Conservation (phyloP, 2,888 invertebrate genomes). For the Mylabris sibirica region DNA sequence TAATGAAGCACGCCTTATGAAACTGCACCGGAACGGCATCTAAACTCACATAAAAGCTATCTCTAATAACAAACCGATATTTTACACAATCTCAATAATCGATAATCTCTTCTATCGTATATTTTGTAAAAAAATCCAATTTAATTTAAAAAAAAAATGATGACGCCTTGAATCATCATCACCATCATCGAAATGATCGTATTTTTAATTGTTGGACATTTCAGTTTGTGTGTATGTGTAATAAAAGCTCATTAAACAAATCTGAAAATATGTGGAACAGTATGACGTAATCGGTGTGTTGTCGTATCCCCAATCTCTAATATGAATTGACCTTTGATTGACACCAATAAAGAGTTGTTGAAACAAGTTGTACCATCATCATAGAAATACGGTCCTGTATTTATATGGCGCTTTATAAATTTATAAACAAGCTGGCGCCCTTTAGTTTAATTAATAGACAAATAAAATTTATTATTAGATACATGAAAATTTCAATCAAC, state of each 20-base stretch:
- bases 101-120: conserved; percentile 17
- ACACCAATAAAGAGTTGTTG: conserved; percentile 57
- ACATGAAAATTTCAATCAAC: not conserved
- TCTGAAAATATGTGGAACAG: conserved; percentile 53
- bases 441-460: conserved; percentile 29
- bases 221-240: conserved; percentile 24
- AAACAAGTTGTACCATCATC: conserved; percentile 49
- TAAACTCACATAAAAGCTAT: conserved; percentile 26
- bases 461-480: not conserved
- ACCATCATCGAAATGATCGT: conserved; percentile 7
- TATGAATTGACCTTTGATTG: conserved; percentile 60
- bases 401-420: conserved; percentile 31
- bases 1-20: conserved; percentile 38
- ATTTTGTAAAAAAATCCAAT: not conserved
- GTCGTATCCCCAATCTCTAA: conserved; percentile 56
- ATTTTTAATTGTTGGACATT: conserved; percentile 8
- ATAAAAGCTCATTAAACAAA: conserved; percentile 46
- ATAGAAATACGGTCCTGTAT: conserved; percentile 43
- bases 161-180: conserved; percentile 10
- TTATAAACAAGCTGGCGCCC: conserved; percentile 33
- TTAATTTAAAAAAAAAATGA: not conserved
- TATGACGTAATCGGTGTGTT: conserved; percentile 54
- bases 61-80: conserved; percentile 26
- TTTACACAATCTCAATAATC: conserved; percentile 33
- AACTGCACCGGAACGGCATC: conserved; percentile 32